Percentiles rank a stretch among this genome's conserved stretches.
Conservation (phyloP, 2,797 vertebrate species). For the Potorous gilbertii region DNA sequence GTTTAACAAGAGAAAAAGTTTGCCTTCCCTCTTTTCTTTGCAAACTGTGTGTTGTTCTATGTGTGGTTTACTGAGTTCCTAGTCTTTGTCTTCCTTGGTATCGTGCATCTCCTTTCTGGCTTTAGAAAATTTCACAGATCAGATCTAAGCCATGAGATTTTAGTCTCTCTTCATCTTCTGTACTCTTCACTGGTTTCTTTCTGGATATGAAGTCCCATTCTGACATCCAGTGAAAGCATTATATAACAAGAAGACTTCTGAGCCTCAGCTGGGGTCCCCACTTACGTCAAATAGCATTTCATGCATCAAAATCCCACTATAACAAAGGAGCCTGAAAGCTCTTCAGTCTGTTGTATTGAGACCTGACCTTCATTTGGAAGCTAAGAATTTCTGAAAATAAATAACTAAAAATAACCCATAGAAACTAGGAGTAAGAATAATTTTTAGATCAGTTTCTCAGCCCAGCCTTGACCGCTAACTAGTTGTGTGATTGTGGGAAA, state of each 20-base stretch:
- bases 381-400: conserved; percentile 34
- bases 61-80: not conserved
- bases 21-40: conserved; percentile 4
- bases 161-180: not conserved
- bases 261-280: not conserved
- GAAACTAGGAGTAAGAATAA: not conserved
- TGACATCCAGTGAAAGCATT: not conserved
- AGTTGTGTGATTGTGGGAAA: not conserved
- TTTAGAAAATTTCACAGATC: conserved; percentile 12
- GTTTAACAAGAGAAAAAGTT: conserved; percentile 42
- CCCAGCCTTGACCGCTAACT: not conserved
- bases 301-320: not conserved
- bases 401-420: too few species aligned
- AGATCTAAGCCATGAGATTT: conserved; percentile 20
- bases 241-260: not conserved
- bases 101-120: not conserved
- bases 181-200: conserved; percentile 14
- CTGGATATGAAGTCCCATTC: not conserved
- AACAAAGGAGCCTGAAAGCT: not conserved
- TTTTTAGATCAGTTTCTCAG: not conserved
- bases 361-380: not conserved
- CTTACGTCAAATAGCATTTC: not conserved
- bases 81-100: conserved; percentile 35
- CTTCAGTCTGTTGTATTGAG: conserved; percentile 27
- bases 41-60: not conserved